A percentile compares a stretch with the other conserved stretches of the same genome.
These are phyloP conservation scores for Tiliacea citrago DNA, from an alignment of 2,888 invertebrate genomes.

Conservation along the genomic window DNA sequence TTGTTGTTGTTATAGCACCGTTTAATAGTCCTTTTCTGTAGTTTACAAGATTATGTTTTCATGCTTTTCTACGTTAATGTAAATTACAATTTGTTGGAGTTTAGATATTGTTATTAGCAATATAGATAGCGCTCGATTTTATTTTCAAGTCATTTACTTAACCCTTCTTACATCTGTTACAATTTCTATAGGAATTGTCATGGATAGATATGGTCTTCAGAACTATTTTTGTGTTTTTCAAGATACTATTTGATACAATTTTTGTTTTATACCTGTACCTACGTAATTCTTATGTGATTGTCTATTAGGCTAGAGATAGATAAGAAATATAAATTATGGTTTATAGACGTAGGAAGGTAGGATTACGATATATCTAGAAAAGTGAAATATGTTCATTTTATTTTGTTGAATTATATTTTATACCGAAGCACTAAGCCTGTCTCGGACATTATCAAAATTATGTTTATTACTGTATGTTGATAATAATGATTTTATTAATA, in stretches of 20 bases:
- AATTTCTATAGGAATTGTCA: slow-evolving; percentile 26
- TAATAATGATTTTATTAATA: slow-evolving; percentile 25
- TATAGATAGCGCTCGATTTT: slow-evolving; percentile 16
- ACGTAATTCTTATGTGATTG: slow-evolving; percentile 34
- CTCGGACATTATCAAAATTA: background rate
- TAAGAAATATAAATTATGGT: slow-evolving; percentile 12
- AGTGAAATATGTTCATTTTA: slow-evolving; percentile 14
- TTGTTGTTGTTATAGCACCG: slow-evolving; percentile 44
- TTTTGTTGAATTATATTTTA: slow-evolving; percentile 22
- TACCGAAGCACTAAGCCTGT: slow-evolving; percentile 23
- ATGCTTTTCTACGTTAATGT: slow-evolving; percentile 38
- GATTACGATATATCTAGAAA: slow-evolving; percentile 6
- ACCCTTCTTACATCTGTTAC: background rate
- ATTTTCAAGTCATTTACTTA: slow-evolving; percentile 19
- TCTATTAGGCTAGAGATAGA: slow-evolving; percentile 5
- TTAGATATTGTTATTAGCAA: slow-evolving; percentile 35
- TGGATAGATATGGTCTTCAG: background rate
- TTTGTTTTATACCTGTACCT: slow-evolving; percentile 19
- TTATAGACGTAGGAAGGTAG: slow-evolving; percentile 12
- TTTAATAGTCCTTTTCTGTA: slow-evolving; percentile 29
- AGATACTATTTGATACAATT: slow-evolving; percentile 11
- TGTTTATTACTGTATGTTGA: slow-evolving; percentile 17
- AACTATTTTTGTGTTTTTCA: slow-evolving; percentile 2
- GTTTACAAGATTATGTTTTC: slow-evolving; percentile 33
- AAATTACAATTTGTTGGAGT: slow-evolving; percentile 37